phyloP scores from a whole-genome alignment of 2,888 invertebrate genomes.

The Phortica magna region DNA sequence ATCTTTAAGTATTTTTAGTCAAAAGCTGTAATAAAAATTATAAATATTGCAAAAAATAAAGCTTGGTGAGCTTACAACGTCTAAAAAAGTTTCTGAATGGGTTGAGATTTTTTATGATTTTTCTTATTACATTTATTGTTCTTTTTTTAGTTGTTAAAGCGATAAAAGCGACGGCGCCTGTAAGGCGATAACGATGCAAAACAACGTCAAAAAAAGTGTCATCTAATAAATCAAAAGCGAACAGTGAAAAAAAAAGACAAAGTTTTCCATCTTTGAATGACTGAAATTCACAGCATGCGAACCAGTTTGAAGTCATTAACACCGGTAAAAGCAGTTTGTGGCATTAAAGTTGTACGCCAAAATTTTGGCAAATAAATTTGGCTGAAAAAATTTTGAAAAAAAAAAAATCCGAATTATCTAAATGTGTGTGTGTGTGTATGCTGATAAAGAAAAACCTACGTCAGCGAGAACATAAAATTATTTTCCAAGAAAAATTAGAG shows the following conservation, averaged over 20 bases:
- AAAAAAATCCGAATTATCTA: background rate
- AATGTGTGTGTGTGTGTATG: too few species aligned
- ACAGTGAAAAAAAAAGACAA: background rate
- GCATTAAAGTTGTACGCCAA: background rate
- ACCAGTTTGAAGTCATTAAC: slow-evolving; percentile 26
- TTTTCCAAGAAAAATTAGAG: too few species aligned
- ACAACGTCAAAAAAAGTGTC: slow-evolving; percentile 17
- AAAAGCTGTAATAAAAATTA: background rate
- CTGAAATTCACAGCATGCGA: background rate
- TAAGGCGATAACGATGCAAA: background rate
- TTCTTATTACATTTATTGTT: background rate
- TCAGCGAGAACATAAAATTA: background rate
- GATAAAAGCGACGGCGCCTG: slow-evolving; percentile 1
- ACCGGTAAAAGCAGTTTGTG: slow-evolving; percentile 5
- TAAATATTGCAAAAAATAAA: background rate
- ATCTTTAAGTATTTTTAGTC: background rate
- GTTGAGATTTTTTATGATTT: slow-evolving; percentile 3
- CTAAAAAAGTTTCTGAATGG: background rate
- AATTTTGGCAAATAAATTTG: slow-evolving; percentile 17
- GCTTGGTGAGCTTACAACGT: background rate
- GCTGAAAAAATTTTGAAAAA: slow-evolving; percentile 1
- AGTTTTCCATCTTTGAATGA: background rate
- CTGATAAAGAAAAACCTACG: too few species aligned
- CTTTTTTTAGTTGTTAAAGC: background rate
- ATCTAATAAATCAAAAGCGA: slow-evolving; percentile 9